phyloP scores from a whole-genome alignment of 2,797 vertebrate genomes.

The Cyprinella venusta region DNA sequence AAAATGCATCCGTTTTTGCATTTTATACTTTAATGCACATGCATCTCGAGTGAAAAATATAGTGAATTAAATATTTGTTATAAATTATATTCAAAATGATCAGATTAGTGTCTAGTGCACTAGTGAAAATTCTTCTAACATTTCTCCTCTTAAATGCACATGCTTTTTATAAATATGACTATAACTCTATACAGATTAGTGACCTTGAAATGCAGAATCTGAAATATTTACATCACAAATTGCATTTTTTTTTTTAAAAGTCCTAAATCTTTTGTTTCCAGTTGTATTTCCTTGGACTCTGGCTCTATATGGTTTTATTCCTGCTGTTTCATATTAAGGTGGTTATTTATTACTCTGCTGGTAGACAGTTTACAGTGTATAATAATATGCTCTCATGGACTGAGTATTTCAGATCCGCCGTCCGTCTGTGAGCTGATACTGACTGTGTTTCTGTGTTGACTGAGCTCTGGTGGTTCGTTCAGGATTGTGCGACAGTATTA shows the following conservation, averaged over 20 bases:
- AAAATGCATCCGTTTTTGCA: neutral
- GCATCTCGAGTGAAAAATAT: neutral
- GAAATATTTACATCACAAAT: neutral
- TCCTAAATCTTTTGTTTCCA: neutral
- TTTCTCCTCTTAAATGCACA: neutral
- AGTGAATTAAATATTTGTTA: neutral
- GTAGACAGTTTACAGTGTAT: slow-evolving; percentile 65
- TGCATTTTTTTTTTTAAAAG: neutral
- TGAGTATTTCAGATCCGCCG: slow-evolving; percentile 30
- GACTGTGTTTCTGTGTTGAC: slow-evolving; percentile 64
- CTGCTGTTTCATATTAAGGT: slow-evolving; percentile 64
- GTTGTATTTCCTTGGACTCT: neutral
- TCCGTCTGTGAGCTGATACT: slow-evolving; percentile 21
- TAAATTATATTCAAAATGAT: too few species aligned
- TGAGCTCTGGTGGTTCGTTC: slow-evolving; percentile 56
- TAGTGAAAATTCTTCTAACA: neutral
- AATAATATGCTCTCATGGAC: slow-evolving; percentile 65
- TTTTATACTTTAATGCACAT: neutral
- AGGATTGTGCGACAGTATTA: neutral
- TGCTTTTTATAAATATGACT: neutral
- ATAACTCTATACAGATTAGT: too few species aligned
- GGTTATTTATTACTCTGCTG: slow-evolving; percentile 62
- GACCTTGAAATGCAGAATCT: too few species aligned
- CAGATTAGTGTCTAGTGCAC: neutral
- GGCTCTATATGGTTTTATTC: slow-evolving; percentile 58